Conservation (phyloP, 2,113 vertebrate species). For the Colinus virginianus region DNA sequence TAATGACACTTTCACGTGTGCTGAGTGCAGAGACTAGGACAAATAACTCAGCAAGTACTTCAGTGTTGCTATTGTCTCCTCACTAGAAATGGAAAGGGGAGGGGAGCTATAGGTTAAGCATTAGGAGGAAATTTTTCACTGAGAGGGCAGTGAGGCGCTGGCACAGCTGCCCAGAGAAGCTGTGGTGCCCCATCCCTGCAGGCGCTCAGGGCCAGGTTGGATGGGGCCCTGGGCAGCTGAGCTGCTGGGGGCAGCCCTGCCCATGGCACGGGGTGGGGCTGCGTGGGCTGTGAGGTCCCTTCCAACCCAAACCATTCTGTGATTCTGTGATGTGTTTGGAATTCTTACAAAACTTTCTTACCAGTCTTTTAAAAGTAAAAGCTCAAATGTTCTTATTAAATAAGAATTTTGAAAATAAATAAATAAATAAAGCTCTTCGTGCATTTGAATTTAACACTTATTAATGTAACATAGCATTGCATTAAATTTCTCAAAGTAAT, state of each 20-base stretch:
- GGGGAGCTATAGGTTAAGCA: too few species aligned
- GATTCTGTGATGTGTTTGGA: background rate
- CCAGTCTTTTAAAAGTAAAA: background rate
- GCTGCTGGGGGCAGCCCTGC: too few species aligned
- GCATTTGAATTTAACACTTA: background rate
- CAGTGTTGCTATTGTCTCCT: background rate
- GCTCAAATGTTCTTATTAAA: background rate
- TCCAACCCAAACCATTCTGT: too few species aligned
- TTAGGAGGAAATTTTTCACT: too few species aligned
- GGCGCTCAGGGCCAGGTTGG: too few species aligned
- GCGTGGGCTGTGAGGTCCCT: too few species aligned
- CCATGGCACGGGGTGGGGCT: too few species aligned
- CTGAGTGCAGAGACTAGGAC: background rate
- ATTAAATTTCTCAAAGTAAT: background rate
- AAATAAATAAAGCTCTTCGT: conserved; percentile 10
- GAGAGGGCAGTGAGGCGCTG: too few species aligned
- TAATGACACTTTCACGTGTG: background rate
- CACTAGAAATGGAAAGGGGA: background rate
- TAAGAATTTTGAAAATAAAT: conserved; percentile 33
- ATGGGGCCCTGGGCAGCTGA: too few species aligned
- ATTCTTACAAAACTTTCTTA: background rate
- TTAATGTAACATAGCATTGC: background rate
- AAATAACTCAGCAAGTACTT: background rate
- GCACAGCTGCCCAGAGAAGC: too few species aligned
- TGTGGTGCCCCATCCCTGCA: too few species aligned